Percentiles rank a stretch among this genome's conserved stretches.
phyloP scores from a whole-genome alignment of 2,797 vertebrate genomes.

The Halcyon smyrnensis region DNA sequence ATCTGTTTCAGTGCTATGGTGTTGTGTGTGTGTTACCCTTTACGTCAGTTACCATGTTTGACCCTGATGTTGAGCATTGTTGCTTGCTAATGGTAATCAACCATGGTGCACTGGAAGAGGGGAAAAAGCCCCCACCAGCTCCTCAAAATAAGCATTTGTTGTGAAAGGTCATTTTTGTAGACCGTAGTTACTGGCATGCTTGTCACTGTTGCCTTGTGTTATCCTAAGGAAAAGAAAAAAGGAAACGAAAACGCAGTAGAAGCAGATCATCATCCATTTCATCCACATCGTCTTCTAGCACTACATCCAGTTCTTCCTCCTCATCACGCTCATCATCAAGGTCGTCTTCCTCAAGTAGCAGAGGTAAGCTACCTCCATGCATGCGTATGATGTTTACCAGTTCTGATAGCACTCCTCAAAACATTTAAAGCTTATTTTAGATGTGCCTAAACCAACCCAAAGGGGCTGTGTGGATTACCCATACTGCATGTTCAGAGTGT shows the following conservation, averaged over 20 bases:
- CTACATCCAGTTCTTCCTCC: conserved; percentile 74
- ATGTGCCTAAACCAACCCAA: not conserved
- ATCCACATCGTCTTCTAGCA: conserved; percentile 77
- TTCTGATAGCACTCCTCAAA: not conserved
- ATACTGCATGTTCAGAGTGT: not conserved
- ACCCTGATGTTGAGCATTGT: accelerated
- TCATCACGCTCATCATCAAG: conserved; percentile 77
- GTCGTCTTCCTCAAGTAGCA: conserved; percentile 82
- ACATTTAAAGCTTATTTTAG: not conserved
- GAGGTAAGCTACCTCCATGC: conserved; percentile 64
- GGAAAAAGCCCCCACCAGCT: accelerated
- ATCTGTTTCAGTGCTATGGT: accelerated
- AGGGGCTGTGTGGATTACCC: not conserved
- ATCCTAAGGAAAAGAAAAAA: conserved; percentile 80
- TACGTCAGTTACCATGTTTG: accelerated
- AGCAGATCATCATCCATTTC: conserved; percentile 85
- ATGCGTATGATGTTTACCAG: not conserved
- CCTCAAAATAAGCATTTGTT: accelerated
- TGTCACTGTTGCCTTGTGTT: conserved; percentile 9
- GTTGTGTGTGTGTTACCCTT: accelerated
- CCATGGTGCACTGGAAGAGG: accelerated
- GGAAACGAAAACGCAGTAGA: conserved; percentile 86
- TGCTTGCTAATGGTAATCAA: not conserved
- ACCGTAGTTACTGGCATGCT: not conserved
- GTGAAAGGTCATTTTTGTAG: not conserved